These are phyloP conservation scores for Apamea monoglypha DNA, from an alignment of 2,888 invertebrate species.

Conservation along the genomic window DNA sequence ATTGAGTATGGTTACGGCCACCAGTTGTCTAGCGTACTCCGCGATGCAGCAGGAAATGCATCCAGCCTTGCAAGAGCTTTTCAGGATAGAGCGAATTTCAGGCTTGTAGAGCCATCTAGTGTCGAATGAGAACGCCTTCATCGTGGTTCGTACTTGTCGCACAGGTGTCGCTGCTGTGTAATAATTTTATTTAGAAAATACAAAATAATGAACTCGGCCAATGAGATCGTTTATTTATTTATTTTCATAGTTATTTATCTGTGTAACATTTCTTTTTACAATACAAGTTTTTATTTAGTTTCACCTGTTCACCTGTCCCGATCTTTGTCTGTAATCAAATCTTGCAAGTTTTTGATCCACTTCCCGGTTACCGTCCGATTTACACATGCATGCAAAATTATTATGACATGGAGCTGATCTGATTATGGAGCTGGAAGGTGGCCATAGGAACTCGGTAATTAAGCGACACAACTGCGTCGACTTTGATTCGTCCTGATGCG, in stretches of 20 bases:
- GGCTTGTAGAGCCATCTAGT: conserved; percentile 10
- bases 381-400: too few relatives aligned
- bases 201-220: background rate
- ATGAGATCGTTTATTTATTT: background rate
- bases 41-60: background rate
- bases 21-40: background rate
- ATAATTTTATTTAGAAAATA: background rate
- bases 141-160: background rate
- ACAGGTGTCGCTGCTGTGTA: background rate
- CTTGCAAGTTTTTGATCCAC: too few relatives aligned
- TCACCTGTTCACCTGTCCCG: too few relatives aligned
- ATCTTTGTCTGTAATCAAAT: too few relatives aligned
- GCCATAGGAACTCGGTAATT: too few relatives aligned
- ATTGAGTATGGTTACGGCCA: background rate
- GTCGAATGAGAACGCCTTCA: too few relatives aligned
- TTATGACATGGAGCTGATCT: too few relatives aligned
- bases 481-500: too few relatives aligned
- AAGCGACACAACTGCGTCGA: too few relatives aligned
- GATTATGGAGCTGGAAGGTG: too few relatives aligned
- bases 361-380: too few relatives aligned
- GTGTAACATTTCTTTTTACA: background rate
- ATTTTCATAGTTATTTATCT: background rate
- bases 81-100: background rate
- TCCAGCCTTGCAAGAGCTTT: background rate
- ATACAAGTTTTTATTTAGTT: too few relatives aligned